phyloP scores from a whole-genome alignment of 2,888 invertebrate genomes.

The Micoletzkya japonica region DNA sequence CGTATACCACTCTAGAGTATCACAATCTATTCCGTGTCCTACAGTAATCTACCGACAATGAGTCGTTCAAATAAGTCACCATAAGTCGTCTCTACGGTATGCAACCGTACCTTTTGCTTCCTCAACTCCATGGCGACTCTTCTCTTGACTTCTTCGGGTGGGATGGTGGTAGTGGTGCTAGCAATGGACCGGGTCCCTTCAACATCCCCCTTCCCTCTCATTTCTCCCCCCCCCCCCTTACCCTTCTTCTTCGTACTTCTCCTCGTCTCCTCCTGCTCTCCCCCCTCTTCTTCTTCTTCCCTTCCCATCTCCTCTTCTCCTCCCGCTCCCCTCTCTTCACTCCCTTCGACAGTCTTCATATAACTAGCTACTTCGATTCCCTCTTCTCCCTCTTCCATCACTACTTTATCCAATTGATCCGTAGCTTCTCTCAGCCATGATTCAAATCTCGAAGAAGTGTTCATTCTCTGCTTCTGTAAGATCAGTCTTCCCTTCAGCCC shows the following conservation, averaged over 20 bases:
- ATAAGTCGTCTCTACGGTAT: no score
- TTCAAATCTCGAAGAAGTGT: conserved; percentile 50
- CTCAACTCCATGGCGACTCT: conserved; percentile 49
- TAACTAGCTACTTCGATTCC: not conserved
- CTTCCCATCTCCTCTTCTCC: conserved; percentile 10
- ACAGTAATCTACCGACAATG: no score
- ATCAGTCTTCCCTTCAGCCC: not conserved
- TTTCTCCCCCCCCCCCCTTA: not conserved
- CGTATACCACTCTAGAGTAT: no score
- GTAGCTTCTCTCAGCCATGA: conserved; percentile 54
- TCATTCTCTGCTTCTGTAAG: conserved; percentile 36
- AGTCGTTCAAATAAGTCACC: no score
- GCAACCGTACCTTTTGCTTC: conserved; percentile 49
- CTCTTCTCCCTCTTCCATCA: conserved; percentile 18
- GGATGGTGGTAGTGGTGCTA: conserved; percentile 40
- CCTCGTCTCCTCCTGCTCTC: conserved; percentile 4
- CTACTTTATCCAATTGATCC: conserved; percentile 41
- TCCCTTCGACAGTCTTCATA: not conserved
- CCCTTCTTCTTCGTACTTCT: not conserved
- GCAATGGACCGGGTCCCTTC: conserved; percentile 27
- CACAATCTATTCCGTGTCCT: no score
- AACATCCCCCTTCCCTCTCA: not conserved
- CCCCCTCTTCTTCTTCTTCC: conserved; percentile 5
- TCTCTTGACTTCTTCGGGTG: conserved; percentile 54
- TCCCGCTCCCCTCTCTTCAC: not conserved